A percentile compares a stretch with the other conserved stretches of the same genome.
These are phyloP conservation scores for Chlorocebus sabaeus DNA, from an alignment of 2,113 vertebrate genomes.

Conservation along the genomic window DNA sequence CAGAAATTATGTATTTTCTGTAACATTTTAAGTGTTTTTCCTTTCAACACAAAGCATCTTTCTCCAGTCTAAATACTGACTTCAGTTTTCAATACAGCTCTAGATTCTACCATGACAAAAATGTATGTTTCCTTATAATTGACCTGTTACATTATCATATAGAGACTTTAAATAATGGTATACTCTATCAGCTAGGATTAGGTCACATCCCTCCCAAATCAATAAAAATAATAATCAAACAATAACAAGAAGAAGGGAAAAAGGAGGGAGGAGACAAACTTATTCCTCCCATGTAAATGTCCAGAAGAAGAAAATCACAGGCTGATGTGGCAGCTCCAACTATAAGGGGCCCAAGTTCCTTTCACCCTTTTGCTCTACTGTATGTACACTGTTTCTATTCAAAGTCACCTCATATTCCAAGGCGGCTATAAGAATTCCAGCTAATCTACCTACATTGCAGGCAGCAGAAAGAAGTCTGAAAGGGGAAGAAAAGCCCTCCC, in stretches of 20 bases:
- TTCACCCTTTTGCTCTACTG: neutral
- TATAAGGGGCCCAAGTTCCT: neutral
- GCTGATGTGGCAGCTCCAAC: neutral
- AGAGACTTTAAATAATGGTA: neutral
- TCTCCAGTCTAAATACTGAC: neutral
- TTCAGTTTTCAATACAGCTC: neutral
- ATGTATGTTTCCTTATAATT: neutral
- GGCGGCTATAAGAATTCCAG: neutral
- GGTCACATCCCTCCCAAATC: neutral
- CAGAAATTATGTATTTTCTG: neutral
- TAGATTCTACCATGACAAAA: neutral
- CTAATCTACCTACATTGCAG: neutral
- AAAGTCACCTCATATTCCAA: neutral
- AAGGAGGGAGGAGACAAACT: neutral
- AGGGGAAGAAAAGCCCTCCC: neutral
- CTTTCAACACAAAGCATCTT: neutral
- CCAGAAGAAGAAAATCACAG: neutral
- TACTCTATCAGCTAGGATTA: neutral
- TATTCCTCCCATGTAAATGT: neutral
- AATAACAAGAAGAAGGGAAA: neutral
- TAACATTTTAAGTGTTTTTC: constrained; percentile 5
- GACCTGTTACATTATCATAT: neutral
- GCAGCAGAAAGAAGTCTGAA: neutral
- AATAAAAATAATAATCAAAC: neutral
- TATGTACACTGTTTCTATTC: neutral